phyloP scores from a whole-genome alignment of 2,113 vertebrate species.

The Nerophis lumbriciformis region DNA sequence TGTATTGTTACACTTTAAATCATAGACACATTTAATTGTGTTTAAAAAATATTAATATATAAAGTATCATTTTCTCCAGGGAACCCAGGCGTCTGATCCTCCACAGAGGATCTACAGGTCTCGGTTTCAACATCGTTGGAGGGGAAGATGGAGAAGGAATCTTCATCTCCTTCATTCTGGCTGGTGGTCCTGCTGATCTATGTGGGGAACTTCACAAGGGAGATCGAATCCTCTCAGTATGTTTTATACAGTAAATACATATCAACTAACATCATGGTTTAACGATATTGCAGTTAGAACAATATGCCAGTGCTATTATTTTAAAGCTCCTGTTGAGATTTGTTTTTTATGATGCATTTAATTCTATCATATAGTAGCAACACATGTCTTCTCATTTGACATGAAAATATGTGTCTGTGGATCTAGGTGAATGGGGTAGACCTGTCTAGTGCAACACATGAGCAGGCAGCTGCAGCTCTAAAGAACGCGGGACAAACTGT shows the following conservation, averaged over 20 bases:
- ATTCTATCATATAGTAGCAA: neutral
- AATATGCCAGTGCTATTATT: neutral
- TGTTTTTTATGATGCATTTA: neutral
- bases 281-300: neutral
- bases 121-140: constrained; percentile 98
- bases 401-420: neutral
- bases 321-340: neutral
- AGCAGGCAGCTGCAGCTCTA: constrained; percentile 90
- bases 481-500: constrained; percentile 94
- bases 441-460: constrained; percentile 88
- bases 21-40: neutral
- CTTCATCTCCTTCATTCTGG: constrained; percentile 97
- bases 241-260: constrained; percentile 8
- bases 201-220: constrained; percentile 94
- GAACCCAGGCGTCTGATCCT: constrained; percentile 90
- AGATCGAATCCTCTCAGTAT: constrained; percentile 93
- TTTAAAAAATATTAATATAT: neutral
- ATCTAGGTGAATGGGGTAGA: constrained; percentile 90
- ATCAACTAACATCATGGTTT: neutral
- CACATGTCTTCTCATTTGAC: neutral
- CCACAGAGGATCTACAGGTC: constrained; percentile 89
- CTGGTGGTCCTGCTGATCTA: constrained; percentile 94
- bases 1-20: too few relatives aligned
- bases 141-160: constrained; percentile 98
- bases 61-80: constrained; percentile 55